phyloP scores from a whole-genome alignment of 2,113 vertebrate species.

The Pionites leucogaster region DNA sequence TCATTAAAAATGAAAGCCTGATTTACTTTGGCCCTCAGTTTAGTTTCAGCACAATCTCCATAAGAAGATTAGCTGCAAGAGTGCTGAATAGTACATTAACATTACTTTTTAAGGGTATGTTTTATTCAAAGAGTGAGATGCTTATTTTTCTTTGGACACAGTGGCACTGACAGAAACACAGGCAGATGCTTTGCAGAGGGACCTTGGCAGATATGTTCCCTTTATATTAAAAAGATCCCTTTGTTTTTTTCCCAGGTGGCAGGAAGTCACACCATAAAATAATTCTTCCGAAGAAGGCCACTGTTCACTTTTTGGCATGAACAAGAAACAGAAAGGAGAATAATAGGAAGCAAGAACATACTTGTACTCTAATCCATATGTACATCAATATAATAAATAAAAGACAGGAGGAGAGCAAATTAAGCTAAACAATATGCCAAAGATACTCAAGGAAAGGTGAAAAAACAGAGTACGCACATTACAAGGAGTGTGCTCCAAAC shows the following conservation, averaged over 20 bases:
- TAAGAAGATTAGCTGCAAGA: slow-evolving; percentile 49
- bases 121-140: slow-evolving; percentile 35
- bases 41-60: slow-evolving; percentile 37
- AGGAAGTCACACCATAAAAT: not conserved
- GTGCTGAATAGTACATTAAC: slow-evolving; percentile 19
- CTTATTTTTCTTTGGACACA: slow-evolving; percentile 44
- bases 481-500: not conserved
- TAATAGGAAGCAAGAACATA: not conserved
- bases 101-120: slow-evolving; percentile 73
- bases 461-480: not conserved
- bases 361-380: not conserved
- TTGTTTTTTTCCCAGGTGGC: not conserved
- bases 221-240: not conserved
- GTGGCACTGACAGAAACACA: slow-evolving; percentile 18
- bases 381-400: not conserved
- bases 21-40: slow-evolving; percentile 62
- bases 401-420: not conserved
- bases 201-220: not conserved
- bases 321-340: not conserved
- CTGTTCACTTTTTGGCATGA: not conserved
- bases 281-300: not conserved
- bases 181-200: slow-evolving; percentile 1
- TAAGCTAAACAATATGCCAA: not conserved
- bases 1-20: slow-evolving; percentile 50
- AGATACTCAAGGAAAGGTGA: not conserved